Evolutionary conservation across 1,140 invertebrate genomes (phyloP).

Genomic region (Pseudachorutes palmiensis): DNA sequence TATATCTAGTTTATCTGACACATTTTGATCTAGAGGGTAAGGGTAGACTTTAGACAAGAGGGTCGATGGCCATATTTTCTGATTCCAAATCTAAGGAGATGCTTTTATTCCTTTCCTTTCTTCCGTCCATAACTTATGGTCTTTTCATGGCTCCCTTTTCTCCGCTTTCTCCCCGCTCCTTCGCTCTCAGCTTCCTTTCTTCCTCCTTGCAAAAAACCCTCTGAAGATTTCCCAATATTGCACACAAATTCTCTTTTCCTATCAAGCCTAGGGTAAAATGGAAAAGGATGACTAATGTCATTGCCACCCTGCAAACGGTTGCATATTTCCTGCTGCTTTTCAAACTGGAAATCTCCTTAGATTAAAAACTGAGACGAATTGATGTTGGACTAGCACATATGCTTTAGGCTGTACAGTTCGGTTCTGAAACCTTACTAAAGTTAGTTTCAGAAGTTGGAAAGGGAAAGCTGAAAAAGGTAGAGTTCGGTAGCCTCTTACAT

Average conservation of each 20-base stretch:
- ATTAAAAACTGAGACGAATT: no score
- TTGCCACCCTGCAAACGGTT: constrained; percentile 17
- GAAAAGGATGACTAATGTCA: constrained; percentile 37
- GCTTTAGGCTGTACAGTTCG: no score
- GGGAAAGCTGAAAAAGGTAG: no score
- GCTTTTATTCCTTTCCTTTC: constrained; percentile 11
- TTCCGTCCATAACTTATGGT: constrained; percentile 15
- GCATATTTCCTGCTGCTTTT: not conserved
- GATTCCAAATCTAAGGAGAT: constrained; percentile 25
- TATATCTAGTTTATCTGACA: constrained; percentile 23
- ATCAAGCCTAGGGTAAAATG: constrained; percentile 23
- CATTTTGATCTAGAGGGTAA: constrained; percentile 21
- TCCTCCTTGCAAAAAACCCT: not conserved
- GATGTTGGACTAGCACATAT: no score
- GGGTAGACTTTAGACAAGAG: constrained; percentile 2
- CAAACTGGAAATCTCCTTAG: not conserved
- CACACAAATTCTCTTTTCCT: constrained; percentile 25
- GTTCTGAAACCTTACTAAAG: no score
- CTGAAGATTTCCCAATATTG: constrained; percentile 19
- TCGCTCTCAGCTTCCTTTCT: not conserved
- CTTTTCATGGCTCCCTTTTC: not conserved
- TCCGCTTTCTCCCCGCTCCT: constrained; percentile 12
- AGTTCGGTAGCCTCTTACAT: no score
- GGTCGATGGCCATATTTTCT: constrained; percentile 33
- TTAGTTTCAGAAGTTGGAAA: no score